A percentile compares a stretch with the other conserved stretches of the same genome.
Evolutionary conservation across 2,888 invertebrate genomes (phyloP).

Genomic region (Himalopsyche japonica): DNA sequence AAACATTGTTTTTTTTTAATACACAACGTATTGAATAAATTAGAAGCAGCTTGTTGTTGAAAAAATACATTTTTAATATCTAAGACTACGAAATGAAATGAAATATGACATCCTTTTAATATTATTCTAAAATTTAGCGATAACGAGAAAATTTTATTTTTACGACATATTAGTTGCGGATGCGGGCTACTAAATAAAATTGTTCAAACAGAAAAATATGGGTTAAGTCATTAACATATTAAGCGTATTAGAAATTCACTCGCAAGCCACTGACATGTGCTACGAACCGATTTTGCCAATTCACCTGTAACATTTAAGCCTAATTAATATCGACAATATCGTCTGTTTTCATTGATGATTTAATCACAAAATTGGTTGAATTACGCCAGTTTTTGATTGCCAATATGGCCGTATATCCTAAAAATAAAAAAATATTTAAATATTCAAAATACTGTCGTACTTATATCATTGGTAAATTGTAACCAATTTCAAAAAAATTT

Average conservation of each 20-base stretch:
- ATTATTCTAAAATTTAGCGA: not conserved
- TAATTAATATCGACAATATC: not conserved
- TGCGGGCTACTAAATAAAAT: slow-evolving; percentile 8
- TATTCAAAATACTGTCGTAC: too few relatives aligned
- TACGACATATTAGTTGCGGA: slow-evolving; percentile 1
- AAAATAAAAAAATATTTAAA: too few relatives aligned
- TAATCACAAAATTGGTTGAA: too few relatives aligned
- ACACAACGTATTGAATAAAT: too few relatives aligned
- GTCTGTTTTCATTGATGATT: not conserved
- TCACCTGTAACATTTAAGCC: not conserved
- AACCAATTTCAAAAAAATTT: too few relatives aligned
- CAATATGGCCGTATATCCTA: too few relatives aligned
- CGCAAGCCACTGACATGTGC: not conserved
- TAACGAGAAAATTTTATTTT: not conserved
- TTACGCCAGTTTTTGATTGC: too few relatives aligned
- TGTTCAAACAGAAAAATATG: slow-evolving; percentile 29
- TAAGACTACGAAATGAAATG: too few relatives aligned
- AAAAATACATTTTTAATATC: too few relatives aligned
- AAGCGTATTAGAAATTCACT: slow-evolving; percentile 4
- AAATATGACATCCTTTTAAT: not conserved
- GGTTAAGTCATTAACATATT: slow-evolving; percentile 29
- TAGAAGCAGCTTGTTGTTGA: too few relatives aligned
- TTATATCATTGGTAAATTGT: too few relatives aligned
- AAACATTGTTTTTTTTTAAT: too few relatives aligned
- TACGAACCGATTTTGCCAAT: not conserved